phyloP scores from a whole-genome alignment of 2,797 vertebrate species.

The Benthosema pterotum region DNA sequence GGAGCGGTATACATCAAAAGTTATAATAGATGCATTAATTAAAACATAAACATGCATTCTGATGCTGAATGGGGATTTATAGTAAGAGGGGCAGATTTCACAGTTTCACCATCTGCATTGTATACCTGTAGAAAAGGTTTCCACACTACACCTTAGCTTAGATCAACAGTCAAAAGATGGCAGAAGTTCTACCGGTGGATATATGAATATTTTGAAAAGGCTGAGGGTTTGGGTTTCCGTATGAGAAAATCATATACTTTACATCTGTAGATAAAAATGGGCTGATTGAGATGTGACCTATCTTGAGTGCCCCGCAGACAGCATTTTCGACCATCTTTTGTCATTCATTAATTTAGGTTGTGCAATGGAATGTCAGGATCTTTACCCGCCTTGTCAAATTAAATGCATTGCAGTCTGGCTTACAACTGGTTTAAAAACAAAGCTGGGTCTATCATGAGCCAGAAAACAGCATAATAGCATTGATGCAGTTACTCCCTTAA shows the following conservation, averaged over 20 bases:
- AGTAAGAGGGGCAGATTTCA: constrained; percentile 39
- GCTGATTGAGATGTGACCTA: background rate
- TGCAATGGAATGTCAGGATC: background rate
- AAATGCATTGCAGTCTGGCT: constrained; percentile 21
- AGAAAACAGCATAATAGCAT: background rate
- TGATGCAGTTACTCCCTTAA: background rate
- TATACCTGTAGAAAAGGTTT: constrained; percentile 22
- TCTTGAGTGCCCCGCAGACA: constrained; percentile 39
- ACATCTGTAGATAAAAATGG: constrained; percentile 14
- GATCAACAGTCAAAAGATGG: constrained; percentile 7
- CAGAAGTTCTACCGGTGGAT: constrained; percentile 21
- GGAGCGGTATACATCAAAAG: constrained; percentile 49
- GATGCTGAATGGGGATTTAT: constrained; percentile 29
- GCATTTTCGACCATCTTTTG: constrained; percentile 50
- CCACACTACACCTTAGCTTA: constrained; percentile 14
- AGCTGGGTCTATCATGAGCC: background rate
- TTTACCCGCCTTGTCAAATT: constrained; percentile 20
- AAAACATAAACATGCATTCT: constrained; percentile 31
- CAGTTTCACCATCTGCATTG: constrained; percentile 12
- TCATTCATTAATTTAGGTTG: constrained; percentile 5
- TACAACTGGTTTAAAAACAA: constrained; percentile 4
- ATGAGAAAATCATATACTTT: constrained; percentile 12
- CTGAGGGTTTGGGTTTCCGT: background rate
- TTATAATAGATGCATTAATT: constrained; percentile 35
- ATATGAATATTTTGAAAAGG: constrained; percentile 36